phyloP scores from a whole-genome alignment of 2,888 invertebrate species.

The Sialis fuliginosa region DNA sequence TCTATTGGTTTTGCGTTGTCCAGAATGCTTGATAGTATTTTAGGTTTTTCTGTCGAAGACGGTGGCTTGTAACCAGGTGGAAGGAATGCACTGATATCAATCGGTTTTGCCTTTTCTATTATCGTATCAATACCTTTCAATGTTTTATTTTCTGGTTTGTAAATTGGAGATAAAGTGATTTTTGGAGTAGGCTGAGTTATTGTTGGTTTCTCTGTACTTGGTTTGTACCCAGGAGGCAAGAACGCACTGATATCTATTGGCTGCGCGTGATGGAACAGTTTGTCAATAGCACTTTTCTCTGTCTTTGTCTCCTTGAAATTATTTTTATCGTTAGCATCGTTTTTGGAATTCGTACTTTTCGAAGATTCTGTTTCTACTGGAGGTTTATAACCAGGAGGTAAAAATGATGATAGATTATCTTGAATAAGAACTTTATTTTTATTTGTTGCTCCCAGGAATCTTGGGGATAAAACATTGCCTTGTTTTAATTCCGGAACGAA shows the following conservation, averaged over 20 bases:
- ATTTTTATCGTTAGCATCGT: not conserved
- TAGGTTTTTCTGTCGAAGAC: slow-evolving; percentile 11
- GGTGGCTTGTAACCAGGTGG: slow-evolving; percentile 42
- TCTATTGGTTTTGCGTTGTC: slow-evolving; percentile 22
- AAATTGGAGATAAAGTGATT: slow-evolving; percentile 23
- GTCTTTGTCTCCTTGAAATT: not conserved
- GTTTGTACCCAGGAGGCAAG: slow-evolving; percentile 43
- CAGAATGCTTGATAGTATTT: slow-evolving; percentile 7
- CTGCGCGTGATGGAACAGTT: slow-evolving; percentile 15
- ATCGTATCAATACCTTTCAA: slow-evolving; percentile 25
- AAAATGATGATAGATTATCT: slow-evolving; percentile 36
- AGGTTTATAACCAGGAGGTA: slow-evolving; percentile 44
- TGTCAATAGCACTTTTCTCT: slow-evolving; percentile 5
- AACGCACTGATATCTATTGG: slow-evolving; percentile 34
- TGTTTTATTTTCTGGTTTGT: slow-evolving; percentile 21
- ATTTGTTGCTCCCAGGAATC: slow-evolving; percentile 33
- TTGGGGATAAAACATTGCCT: slow-evolving; percentile 27
- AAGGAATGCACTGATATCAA: slow-evolving; percentile 35
- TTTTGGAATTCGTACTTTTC: slow-evolving; percentile 9
- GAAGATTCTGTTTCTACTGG: slow-evolving; percentile 11
- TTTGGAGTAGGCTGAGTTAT: not conserved
- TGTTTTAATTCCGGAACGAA: slow-evolving; percentile 12
- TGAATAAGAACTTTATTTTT: slow-evolving; percentile 39
- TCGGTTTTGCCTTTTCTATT: slow-evolving; percentile 16
- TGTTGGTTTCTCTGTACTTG: slow-evolving; percentile 13